Conservation (phyloP, 2,797 vertebrate genomes). For the Parauchenoglanis ngamensis region DNA sequence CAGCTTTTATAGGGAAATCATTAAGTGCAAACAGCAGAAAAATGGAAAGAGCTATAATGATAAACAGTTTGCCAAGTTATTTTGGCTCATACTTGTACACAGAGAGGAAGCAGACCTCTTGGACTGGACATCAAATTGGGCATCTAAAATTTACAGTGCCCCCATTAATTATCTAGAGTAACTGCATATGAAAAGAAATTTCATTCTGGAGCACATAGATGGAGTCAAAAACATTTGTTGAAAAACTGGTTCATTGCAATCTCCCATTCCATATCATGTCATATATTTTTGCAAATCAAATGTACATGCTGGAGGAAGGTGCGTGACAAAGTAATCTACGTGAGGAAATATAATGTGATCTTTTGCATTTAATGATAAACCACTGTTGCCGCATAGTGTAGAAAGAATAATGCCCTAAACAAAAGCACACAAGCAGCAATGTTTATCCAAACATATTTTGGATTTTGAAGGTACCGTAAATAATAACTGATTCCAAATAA, state of each 20-base stretch:
- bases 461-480: not conserved
- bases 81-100: conserved; percentile 47
- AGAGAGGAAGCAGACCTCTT: conserved; percentile 30
- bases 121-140: conserved; percentile 38
- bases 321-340: not conserved
- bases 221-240: not conserved
- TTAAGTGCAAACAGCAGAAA: not conserved
- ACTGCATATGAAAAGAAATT: not conserved
- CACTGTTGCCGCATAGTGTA: not conserved
- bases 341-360: not conserved
- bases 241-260: not conserved
- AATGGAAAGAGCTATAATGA: not conserved
- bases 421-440: not conserved
- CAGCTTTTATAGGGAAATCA: not conserved
- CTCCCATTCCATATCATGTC: no score
- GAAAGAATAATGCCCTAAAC: not conserved
- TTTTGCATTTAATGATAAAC: not conserved
- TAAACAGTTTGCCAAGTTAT: conserved; percentile 56
- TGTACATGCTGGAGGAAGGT: not conserved
- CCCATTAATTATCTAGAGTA: not conserved
- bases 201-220: not conserved
- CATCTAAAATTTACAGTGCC: not conserved
- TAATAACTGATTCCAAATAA: not conserved
- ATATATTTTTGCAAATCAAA: not conserved
- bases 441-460: not conserved